Evolutionary conservation across 2,797 vertebrate genomes (phyloP).

Genomic region (Pangasius sanitwongsei): DNA sequence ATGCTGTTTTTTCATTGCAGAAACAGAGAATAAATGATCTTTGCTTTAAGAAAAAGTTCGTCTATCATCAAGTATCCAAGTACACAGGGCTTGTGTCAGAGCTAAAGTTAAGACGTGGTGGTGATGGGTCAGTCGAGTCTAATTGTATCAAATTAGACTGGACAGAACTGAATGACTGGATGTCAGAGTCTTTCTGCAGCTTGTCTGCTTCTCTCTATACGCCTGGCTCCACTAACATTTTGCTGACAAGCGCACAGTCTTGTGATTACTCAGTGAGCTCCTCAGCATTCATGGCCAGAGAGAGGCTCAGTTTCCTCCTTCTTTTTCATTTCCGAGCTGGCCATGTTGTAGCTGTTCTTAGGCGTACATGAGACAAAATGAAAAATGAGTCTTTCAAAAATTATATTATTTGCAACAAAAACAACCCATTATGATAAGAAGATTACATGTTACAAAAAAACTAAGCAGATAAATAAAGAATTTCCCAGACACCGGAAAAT

Average conservation of each 20-base stretch:
- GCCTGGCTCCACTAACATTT: constrained; percentile 28
- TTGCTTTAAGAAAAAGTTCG: constrained; percentile 1
- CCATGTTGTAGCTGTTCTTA: not conserved
- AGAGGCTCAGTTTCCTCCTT: not conserved
- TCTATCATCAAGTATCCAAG: constrained; percentile 14
- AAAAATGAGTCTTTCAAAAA: not conserved
- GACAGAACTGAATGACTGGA: constrained; percentile 3
- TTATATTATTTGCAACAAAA: not conserved
- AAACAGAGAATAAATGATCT: not conserved
- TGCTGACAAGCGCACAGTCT: constrained; percentile 26
- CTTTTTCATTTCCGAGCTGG: not conserved
- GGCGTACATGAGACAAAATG: not conserved
- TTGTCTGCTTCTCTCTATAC: not conserved
- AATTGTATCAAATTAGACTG: not conserved
- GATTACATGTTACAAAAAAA: not conserved
- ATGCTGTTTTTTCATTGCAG: constrained; percentile 25
- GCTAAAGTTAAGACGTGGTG: not conserved
- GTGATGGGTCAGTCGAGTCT: not conserved
- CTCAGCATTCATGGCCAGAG: not conserved
- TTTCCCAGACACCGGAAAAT: not conserved
- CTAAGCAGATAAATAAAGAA: not conserved
- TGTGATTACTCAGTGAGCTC: constrained; percentile 1
- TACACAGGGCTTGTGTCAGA: not conserved
- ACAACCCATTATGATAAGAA: too few relatives aligned
- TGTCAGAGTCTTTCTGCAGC: constrained; percentile 6